Evolutionary conservation across 2,888 invertebrate genomes (phyloP).

Genomic region (Clostera curtula): DNA sequence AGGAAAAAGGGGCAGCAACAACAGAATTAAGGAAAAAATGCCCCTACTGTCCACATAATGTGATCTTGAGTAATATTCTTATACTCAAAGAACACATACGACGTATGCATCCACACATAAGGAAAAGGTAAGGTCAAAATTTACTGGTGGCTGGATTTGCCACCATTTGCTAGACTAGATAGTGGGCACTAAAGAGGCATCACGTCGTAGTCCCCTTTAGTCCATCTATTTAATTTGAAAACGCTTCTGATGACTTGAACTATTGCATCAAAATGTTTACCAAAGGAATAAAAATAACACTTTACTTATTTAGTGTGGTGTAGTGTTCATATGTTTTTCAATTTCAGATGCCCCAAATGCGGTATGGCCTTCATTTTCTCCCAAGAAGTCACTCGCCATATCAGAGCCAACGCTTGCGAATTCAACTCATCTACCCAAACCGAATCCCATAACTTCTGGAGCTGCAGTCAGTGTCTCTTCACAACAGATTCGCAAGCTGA

Average conservation of each 20-base stretch:
- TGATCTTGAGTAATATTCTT: conserved; percentile 65
- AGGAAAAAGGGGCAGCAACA: conserved; percentile 43
- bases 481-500: conserved; percentile 80
- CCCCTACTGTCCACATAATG: conserved; percentile 71
- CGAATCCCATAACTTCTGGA: conserved; percentile 53
- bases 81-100: conserved; percentile 78
- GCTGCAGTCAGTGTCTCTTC: conserved; percentile 77
- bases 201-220: no score
- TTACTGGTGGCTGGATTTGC: no score
- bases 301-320: not conserved
- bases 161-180: no score
- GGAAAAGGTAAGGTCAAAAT: conserved; percentile 70
- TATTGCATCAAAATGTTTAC: not conserved
- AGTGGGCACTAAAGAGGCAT: no score
- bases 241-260: not conserved
- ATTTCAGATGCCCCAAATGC: conserved; percentile 81
- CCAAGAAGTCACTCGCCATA: conserved; percentile 84
- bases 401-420: conserved; percentile 76
- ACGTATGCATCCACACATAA: conserved; percentile 75
- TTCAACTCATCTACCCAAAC: conserved; percentile 35
- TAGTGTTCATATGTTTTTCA: conserved; percentile 1
- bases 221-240: not conserved
- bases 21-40: conserved; percentile 71
- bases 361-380: conserved; percentile 80
- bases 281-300: not conserved